Conservation (phyloP, 2,888 invertebrate genomes). For the Lagria hirta region DNA sequence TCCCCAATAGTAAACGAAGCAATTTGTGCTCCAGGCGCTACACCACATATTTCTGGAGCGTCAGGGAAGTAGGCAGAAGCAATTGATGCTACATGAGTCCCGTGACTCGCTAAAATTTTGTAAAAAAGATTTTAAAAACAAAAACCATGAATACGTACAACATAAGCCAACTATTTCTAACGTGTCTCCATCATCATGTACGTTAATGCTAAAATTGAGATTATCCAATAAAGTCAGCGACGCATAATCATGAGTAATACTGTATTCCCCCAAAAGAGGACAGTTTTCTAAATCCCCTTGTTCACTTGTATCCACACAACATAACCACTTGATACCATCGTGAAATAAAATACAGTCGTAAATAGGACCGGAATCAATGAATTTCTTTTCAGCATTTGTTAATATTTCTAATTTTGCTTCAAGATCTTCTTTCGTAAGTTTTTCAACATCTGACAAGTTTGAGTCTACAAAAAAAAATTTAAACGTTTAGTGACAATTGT, state of each 20-base stretch:
- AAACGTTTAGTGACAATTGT: too few relatives aligned
- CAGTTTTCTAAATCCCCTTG: conserved; percentile 79
- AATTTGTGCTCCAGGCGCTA: conserved; percentile 95
- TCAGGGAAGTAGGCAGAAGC: conserved; percentile 89
- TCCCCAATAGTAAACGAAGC: conserved; percentile 94
- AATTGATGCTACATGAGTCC: conserved; percentile 97
- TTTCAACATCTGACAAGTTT: conserved; percentile 63
- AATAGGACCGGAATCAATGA: conserved; percentile 80
- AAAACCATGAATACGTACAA: conserved; percentile 65
- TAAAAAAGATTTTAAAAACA: conserved; percentile 13
- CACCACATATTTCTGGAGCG: conserved; percentile 85
- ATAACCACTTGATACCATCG: conserved; percentile 89
- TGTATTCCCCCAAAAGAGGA: conserved; percentile 78
- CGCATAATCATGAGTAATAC: conserved; percentile 74
- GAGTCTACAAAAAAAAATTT: conserved; percentile 6
- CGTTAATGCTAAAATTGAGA: conserved; percentile 87
- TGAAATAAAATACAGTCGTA: conserved; percentile 93
- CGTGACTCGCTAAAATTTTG: conserved; percentile 77
- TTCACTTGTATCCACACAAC: conserved; percentile 82
- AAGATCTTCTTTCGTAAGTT: conserved; percentile 83
- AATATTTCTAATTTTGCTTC: conserved; percentile 84
- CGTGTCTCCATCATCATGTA: conserved; percentile 86
- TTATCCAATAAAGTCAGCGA: conserved; percentile 77
- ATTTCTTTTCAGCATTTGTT: conserved; percentile 83
- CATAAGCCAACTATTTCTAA: conserved; percentile 93